These are phyloP conservation scores for Tenthredo amoena DNA, from an alignment of 2,888 invertebrate genomes.

Conservation along the genomic window DNA sequence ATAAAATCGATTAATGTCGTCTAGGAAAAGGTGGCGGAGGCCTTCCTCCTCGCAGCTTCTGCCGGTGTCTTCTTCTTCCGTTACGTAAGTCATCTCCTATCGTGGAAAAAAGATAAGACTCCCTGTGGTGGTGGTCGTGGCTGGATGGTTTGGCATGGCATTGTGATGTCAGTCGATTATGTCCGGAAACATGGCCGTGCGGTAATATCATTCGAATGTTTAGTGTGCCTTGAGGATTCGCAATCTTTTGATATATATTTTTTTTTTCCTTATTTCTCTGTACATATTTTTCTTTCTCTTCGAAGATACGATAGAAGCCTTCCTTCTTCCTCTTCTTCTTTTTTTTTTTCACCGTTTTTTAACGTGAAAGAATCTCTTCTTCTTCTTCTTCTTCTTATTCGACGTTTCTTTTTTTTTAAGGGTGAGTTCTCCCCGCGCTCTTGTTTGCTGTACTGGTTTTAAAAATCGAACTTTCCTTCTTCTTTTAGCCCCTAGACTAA, in stretches of 20 bases:
- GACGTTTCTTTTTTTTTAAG: not conserved
- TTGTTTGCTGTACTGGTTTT: constrained; percentile 13
- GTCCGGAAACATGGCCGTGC: not conserved
- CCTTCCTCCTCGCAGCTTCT: not conserved
- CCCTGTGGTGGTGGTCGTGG: not conserved
- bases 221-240: not conserved
- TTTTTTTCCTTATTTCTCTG: not conserved
- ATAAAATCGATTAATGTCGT: constrained; percentile 46
- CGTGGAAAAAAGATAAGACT: constrained; percentile 7
- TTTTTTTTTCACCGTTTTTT: not conserved
- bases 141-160: not conserved
- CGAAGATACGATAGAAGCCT: no score
- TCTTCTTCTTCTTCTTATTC: not conserved
- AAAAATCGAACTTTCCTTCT: constrained; percentile 11
- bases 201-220: constrained; percentile 35
- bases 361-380: not conserved
- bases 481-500: constrained; percentile 10
- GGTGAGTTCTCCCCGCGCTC: not conserved
- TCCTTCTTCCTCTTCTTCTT: not conserved
- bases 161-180: constrained; percentile 38
- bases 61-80: constrained; percentile 1
- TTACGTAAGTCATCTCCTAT: constrained; percentile 38
- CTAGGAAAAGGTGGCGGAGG: not conserved
- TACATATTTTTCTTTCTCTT: not conserved
- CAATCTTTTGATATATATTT: not conserved